These are phyloP conservation scores for Julus scandinavius DNA, from an alignment of 2,888 invertebrate species.

Conservation along the genomic window DNA sequence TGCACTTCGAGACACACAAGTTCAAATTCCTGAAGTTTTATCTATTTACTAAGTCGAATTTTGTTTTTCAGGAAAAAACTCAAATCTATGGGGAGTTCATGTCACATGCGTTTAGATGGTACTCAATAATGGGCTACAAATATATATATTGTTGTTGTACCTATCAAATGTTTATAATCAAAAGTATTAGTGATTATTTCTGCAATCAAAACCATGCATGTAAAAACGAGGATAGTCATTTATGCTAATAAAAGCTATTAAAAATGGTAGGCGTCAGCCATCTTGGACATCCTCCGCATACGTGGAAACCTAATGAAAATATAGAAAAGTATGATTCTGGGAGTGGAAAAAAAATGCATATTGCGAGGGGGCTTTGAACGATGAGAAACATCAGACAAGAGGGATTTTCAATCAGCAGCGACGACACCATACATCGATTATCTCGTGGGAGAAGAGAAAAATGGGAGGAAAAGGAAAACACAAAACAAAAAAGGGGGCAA, in stretches of 20 bases:
- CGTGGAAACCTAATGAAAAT: not conserved
- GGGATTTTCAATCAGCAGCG: conserved; percentile 13
- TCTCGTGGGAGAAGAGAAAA: not conserved
- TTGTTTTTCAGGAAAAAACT: too few species aligned
- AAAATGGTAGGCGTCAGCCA: not conserved
- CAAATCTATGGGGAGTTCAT: too few species aligned
- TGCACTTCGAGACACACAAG: too few species aligned
- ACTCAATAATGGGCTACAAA: too few species aligned
- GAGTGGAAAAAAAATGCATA: not conserved
- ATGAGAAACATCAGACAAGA: not conserved
- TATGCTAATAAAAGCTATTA: not conserved
- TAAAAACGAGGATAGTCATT: not conserved
- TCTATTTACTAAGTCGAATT: too few species aligned
- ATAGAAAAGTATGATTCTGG: too few species aligned
- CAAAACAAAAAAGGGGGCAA: not conserved
- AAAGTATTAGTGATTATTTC: too few species aligned
- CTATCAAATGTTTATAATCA: too few species aligned
- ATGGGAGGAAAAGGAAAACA: not conserved
- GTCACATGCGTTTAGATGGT: too few species aligned
- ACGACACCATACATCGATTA: not conserved
- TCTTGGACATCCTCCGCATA: not conserved
- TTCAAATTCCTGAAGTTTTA: too few species aligned
- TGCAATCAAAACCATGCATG: too few species aligned
- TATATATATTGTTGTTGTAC: too few species aligned
- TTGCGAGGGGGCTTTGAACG: not conserved